These are phyloP conservation scores for Epirrhoe tristata DNA, from an alignment of 2,888 invertebrate species.

Conservation along the genomic window DNA sequence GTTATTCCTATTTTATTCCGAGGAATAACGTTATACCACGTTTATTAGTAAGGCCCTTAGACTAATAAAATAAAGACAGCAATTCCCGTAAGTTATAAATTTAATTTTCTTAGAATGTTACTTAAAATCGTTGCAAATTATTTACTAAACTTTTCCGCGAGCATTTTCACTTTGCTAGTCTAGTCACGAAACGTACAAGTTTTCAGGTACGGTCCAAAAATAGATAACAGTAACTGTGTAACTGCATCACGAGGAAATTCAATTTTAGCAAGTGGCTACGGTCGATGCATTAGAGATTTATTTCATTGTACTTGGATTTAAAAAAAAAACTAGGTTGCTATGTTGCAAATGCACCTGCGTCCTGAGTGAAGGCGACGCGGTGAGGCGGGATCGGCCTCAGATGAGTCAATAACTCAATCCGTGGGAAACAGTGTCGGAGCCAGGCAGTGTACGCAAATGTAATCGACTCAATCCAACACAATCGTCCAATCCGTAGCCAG, in stretches of 20 bases:
- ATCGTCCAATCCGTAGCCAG: constrained; percentile 63
- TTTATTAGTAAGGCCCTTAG: too few relatives aligned
- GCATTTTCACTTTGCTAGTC: constrained; percentile 37
- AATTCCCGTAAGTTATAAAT: neutral
- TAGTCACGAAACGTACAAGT: constrained; percentile 43
- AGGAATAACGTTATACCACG: too few relatives aligned
- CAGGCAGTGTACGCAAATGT: constrained; percentile 55
- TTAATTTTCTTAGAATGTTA: constrained; percentile 25
- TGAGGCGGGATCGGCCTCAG: constrained; percentile 48
- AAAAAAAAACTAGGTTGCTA: constrained; percentile 18
- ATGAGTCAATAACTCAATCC: constrained; percentile 73
- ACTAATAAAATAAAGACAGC: too few relatives aligned
- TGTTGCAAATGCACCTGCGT: constrained; percentile 58
- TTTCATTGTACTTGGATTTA: constrained; percentile 27
- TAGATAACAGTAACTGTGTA: constrained; percentile 34
- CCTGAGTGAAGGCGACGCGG: constrained; percentile 46
- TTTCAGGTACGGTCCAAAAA: constrained; percentile 38
- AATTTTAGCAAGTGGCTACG: constrained; percentile 30
- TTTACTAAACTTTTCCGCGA: constrained; percentile 30
- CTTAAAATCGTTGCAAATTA: constrained; percentile 28
- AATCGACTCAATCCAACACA: constrained; percentile 64
- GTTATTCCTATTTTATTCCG: too few relatives aligned
- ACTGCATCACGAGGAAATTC: constrained; percentile 36
- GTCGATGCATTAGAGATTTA: constrained; percentile 22
- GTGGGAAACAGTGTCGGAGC: constrained; percentile 10